Conservation (phyloP, 2,113 vertebrate species). For the Ailurus styani region DNA sequence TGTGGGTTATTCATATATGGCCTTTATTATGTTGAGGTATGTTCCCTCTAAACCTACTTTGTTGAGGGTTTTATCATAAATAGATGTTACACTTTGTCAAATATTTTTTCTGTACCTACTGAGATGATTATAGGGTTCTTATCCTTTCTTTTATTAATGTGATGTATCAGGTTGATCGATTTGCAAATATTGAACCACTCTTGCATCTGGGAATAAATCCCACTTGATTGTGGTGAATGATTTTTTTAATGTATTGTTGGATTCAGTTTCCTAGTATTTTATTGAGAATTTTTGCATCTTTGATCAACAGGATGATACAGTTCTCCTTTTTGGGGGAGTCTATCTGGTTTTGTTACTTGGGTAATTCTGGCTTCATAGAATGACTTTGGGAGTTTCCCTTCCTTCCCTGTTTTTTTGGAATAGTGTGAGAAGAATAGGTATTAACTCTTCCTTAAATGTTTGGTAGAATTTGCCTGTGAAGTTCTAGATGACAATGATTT, state of each 20-base stretch:
- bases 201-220: background rate
- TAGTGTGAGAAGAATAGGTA: background rate
- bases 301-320: background rate
- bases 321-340: background rate
- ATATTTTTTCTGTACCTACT: background rate
- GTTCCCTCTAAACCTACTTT: background rate
- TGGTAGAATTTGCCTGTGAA: background rate
- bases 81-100: background rate
- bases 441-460: background rate
- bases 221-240: background rate
- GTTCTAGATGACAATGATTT: background rate
- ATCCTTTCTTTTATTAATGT: background rate
- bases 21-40: background rate
- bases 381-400: background rate
- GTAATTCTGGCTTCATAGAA: background rate
- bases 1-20: background rate
- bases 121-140: background rate
- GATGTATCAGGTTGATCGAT: background rate
- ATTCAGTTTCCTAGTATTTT: background rate
- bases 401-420: background rate
- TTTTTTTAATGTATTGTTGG: background rate
- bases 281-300: background rate
- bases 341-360: background rate
- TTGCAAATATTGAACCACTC: background rate
- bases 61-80: background rate